phyloP scores from a whole-genome alignment of 2,113 vertebrate species.

The Axis porcinus region DNA sequence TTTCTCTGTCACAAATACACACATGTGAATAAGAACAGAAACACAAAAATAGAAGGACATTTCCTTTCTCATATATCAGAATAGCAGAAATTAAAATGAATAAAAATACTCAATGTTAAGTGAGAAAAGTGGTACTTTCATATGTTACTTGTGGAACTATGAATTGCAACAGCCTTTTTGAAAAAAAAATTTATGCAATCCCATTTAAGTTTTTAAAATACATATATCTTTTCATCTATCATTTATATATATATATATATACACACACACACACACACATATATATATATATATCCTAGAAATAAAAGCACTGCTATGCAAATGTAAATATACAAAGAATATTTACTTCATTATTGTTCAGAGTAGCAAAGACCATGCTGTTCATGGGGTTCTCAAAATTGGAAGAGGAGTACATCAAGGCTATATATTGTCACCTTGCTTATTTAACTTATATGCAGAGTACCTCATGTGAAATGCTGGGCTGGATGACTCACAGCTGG shows the following conservation, averaged over 20 bases:
- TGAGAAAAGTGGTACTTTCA: neutral
- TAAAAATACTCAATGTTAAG: neutral
- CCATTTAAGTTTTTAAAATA: neutral
- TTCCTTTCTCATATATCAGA: neutral
- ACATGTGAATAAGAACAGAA: neutral
- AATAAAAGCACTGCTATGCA: neutral
- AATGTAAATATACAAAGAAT: neutral
- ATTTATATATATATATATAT: neutral
- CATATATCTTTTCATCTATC: neutral
- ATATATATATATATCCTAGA: neutral
- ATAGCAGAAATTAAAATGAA: neutral
- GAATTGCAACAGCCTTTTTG: neutral
- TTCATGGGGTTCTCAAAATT: neutral
- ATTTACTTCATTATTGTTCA: neutral
- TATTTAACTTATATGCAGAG: neutral
- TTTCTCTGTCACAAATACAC: neutral
- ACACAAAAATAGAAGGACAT: neutral
- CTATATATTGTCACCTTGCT: neutral
- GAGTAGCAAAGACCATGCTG: neutral
- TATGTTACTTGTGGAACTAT: neutral
- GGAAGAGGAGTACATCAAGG: neutral
- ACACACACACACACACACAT: too few relatives aligned
- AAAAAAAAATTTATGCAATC: neutral
- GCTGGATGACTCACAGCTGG: neutral
- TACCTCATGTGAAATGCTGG: neutral